Evolutionary conservation across 1,140 invertebrate genomes (phyloP).

Genomic region (Halesus radiatus): DNA sequence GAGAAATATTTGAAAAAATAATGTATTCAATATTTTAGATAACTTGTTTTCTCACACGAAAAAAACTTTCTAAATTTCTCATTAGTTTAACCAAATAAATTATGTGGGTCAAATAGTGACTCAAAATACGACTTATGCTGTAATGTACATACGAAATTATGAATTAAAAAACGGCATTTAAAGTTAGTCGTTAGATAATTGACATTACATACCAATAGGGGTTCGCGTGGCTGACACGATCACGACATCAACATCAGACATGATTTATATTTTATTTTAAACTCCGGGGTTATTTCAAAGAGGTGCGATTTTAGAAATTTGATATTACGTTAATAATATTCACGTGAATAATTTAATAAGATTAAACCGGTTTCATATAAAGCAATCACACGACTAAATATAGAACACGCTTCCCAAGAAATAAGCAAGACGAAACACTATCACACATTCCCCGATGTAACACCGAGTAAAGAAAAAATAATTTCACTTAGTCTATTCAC

Average conservation of each 20-base stretch:
- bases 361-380: too few species aligned
- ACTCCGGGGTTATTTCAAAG: too few species aligned
- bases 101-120: constrained; percentile 11
- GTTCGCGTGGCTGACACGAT: constrained; percentile 66
- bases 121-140: neutral
- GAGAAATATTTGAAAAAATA: neutral
- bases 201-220: constrained; percentile 62
- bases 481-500: too few species aligned
- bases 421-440: too few species aligned
- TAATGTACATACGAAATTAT: neutral
- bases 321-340: too few species aligned
- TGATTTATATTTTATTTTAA: constrained; percentile 5
- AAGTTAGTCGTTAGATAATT: constrained; percentile 9
- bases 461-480: too few species aligned
- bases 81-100: constrained; percentile 43
- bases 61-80: constrained; percentile 53
- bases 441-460: too few species aligned
- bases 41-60: neutral
- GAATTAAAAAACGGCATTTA: too few species aligned
- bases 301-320: too few species aligned
- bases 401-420: too few species aligned
- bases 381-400: too few species aligned
- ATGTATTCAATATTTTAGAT: neutral
- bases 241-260: constrained; percentile 60
- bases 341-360: too few species aligned